Conservation (phyloP, 2,113 vertebrate genomes). For the Epinephelus fuscoguttatus region DNA sequence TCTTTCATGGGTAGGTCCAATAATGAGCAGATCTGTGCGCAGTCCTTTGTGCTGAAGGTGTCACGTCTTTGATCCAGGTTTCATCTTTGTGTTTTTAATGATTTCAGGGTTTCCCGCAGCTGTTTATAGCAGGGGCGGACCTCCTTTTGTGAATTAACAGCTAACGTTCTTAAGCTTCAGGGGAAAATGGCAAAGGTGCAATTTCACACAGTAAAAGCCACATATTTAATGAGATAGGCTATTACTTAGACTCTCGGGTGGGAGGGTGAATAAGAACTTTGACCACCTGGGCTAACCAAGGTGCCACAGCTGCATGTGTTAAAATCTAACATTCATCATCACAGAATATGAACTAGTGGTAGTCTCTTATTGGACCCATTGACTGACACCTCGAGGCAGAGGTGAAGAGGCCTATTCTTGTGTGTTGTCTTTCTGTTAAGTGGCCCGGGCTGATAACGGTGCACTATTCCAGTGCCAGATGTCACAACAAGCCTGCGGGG, state of each 20-base stretch:
- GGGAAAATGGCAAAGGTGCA: constrained; percentile 34
- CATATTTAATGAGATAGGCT: constrained; percentile 19
- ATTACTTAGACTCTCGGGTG: constrained; percentile 24
- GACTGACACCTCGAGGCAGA: constrained; percentile 64
- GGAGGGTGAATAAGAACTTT: not conserved
- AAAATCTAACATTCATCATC: not conserved
- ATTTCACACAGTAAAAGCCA: constrained; percentile 31
- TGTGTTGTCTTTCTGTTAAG: constrained; percentile 66
- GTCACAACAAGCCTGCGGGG: constrained; percentile 66
- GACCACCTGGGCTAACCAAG: constrained; percentile 4
- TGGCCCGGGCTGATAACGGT: constrained; percentile 63
- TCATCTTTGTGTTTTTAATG: constrained; percentile 15
- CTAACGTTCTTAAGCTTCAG: constrained; percentile 28
- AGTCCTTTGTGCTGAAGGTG: constrained; percentile 3
- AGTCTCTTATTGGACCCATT: constrained; percentile 24
- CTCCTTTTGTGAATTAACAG: constrained; percentile 6
- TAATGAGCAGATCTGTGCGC: not conserved
- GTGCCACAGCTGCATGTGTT: not conserved
- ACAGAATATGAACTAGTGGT: not conserved
- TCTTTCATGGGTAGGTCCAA: not conserved
- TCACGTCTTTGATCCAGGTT: constrained; percentile 13
- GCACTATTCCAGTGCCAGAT: constrained; percentile 76
- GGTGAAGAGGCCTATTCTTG: constrained; percentile 71
- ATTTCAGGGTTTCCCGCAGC: constrained; percentile 31
- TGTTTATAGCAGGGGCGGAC: constrained; percentile 9